Evolutionary conservation across 2,888 invertebrate genomes (phyloP), one percentile per base, ranked within the genome.

Genomic region (Trissolcus japonicus): DNA sequence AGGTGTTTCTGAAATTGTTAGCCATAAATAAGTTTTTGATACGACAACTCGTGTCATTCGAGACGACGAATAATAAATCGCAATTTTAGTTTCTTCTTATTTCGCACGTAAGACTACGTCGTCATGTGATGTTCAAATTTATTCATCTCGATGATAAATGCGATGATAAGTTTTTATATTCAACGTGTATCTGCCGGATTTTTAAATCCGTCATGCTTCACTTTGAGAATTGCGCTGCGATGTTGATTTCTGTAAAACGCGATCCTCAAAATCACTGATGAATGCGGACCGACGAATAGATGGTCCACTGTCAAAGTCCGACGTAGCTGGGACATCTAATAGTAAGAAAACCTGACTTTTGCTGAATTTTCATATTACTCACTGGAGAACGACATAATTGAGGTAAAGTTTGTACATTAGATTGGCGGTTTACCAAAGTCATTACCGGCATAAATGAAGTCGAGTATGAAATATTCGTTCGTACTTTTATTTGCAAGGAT

Each of bases 71-170:
- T 63, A 14, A 63, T 59, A 71, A 46, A 53, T 71, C 46, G 13
- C 51, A 54, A 61, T 46, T 25, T 19, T 19, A 11, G 16, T 62
- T 51, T 48, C 11, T 41, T 61, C 17, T 67, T 67, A 55, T 53
- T 67, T 53, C 43, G 19, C 35, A 16, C 35, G 51, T 61, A 61
- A 61, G 51, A 51, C 14, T 50, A 25, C 16, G 17, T 19, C 16
- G 17, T 19, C 48, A 29, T 14, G 56, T 69, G 56, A 29, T 67
- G 62, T 55, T 56, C 29, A 67, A 73, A 73, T 73, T 61, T 61
- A 73, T 74, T 67, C 57, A n/a, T 55, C 17, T 16, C 14, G 17
- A 56, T 61, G 61, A 74, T 67, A 74, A 67, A 46, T 55, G 35
- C 7, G 40, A 54, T 66, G 57, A 66, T 16, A 51, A 55, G 13